Percentiles rank a stretch among this genome's conserved stretches.
These are phyloP conservation scores for Microchirus variegatus DNA, from an alignment of 2,797 vertebrate species.

Conservation along the genomic window DNA sequence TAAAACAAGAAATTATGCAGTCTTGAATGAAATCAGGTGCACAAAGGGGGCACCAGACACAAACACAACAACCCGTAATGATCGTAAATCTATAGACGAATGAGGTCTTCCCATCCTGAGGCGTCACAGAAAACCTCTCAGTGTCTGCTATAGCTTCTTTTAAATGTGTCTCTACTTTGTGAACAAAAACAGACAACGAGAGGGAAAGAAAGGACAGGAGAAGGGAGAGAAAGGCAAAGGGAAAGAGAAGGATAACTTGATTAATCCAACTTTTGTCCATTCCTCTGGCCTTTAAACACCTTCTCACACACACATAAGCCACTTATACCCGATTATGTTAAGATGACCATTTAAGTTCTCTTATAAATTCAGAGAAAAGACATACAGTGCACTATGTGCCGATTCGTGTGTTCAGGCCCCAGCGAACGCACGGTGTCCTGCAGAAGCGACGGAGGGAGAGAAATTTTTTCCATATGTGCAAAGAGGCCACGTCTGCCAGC, in stretches of 20 bases:
- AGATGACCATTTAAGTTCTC: conserved; percentile 7
- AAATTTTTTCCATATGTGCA: conserved; percentile 84
- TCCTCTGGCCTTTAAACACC: background rate
- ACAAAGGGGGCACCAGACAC: conserved; percentile 18
- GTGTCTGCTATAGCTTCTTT: conserved; percentile 1
- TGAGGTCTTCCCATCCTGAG: background rate
- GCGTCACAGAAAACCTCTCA: conserved; percentile 21
- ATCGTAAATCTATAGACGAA: background rate
- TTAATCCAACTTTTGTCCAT: conserved; percentile 3
- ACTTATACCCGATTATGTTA: background rate
- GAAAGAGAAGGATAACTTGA: background rate
- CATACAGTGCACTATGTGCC: conserved; percentile 7
- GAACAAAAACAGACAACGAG: conserved; percentile 30
- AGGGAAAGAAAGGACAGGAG: conserved; percentile 32
- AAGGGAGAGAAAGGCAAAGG: conserved; percentile 13
- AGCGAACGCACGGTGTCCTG: conserved; percentile 51
- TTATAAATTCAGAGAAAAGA: conserved; percentile 4
- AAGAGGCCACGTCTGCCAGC: conserved; percentile 53
- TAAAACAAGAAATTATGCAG: conserved; percentile 8
- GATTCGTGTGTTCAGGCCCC: conserved; percentile 24
- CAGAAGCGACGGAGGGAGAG: conserved; percentile 49
- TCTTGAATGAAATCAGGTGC: conserved; percentile 36
- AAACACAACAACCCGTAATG: conserved; percentile 9
- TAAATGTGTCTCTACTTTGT: conserved; percentile 10
- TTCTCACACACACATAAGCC: conserved; percentile 5